Conservation (phyloP, 2,888 invertebrate genomes). For the Oegoconia quadripuncta region DNA sequence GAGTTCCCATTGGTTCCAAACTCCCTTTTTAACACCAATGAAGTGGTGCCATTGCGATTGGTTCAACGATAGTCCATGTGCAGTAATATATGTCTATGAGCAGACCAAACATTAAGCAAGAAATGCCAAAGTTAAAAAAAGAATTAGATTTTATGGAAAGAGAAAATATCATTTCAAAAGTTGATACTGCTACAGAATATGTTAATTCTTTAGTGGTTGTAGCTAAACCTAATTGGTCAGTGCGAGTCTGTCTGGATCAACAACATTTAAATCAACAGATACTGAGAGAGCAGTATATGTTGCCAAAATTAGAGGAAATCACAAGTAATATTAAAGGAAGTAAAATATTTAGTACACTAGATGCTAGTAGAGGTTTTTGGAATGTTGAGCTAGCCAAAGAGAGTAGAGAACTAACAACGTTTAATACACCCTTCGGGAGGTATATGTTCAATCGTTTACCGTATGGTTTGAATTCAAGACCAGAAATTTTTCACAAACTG, state of each 20-base stretch:
- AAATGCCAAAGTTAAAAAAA: constrained; percentile 5
- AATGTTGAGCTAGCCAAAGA: neutral
- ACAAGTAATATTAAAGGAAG: neutral
- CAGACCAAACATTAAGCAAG: no score
- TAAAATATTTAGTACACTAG: constrained; percentile 7
- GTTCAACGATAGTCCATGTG: no score
- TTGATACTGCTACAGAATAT: constrained; percentile 3
- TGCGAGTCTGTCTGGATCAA: constrained; percentile 7
- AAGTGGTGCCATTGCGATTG: no score
- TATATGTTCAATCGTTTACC: constrained; percentile 11
- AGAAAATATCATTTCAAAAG: neutral
- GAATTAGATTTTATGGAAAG: constrained; percentile 3
- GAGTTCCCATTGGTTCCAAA: no score
- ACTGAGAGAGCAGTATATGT: constrained; percentile 2
- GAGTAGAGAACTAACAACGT: constrained; percentile 5
- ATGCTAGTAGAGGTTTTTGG: constrained; percentile 10
- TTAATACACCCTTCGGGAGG: constrained; percentile 11
- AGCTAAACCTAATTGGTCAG: constrained; percentile 1
- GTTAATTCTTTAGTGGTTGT: constrained; percentile 3
- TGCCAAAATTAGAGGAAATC: constrained; percentile 7
- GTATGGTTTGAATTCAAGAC: constrained; percentile 9
- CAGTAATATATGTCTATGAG: no score
- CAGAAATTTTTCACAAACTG: constrained; percentile 11
- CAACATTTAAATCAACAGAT: constrained; percentile 6
- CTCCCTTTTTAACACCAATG: no score